A percentile compares a stretch with the other conserved stretches of the same genome.
Evolutionary conservation across 2,797 vertebrate species (phyloP).

Genomic region (Dermochelys coriacea): DNA sequence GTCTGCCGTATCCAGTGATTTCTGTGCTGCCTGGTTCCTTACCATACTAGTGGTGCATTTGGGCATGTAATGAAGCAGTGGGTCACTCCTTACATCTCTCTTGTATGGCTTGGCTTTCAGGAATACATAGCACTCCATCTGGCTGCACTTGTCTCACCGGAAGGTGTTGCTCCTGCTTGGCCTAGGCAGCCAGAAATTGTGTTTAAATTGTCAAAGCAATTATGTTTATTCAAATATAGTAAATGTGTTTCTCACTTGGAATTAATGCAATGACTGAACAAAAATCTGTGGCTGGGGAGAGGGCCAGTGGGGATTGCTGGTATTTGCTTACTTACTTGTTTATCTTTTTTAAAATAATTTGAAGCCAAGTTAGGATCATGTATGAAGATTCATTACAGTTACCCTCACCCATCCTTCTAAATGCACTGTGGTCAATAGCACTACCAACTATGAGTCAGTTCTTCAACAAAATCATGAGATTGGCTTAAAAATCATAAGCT

Average conservation of each 20-base stretch:
- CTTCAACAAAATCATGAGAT: not conserved
- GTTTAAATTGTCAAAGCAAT: conserved; percentile 15
- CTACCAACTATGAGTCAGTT: not conserved
- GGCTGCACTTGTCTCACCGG: not conserved
- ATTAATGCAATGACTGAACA: not conserved
- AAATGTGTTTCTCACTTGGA: not conserved
- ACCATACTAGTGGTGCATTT: not conserved
- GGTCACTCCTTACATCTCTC: not conserved
- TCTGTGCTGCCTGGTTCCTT: not conserved
- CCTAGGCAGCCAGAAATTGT: not conserved
- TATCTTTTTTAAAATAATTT: not conserved
- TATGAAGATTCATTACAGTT: not conserved
- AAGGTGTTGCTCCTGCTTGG: not conserved
- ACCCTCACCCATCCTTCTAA: not conserved
- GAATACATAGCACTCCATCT: not conserved
- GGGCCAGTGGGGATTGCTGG: not conserved
- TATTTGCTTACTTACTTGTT: not conserved
- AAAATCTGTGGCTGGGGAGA: not conserved
- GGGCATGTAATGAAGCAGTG: not conserved
- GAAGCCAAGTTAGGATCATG: not conserved
- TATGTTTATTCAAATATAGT: not conserved
- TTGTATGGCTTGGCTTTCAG: not conserved
- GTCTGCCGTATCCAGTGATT: no score
- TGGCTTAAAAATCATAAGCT: not conserved
- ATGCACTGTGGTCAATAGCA: not conserved